Conservation (phyloP, 2,797 vertebrate species). For the Parambassis ranga region DNA sequence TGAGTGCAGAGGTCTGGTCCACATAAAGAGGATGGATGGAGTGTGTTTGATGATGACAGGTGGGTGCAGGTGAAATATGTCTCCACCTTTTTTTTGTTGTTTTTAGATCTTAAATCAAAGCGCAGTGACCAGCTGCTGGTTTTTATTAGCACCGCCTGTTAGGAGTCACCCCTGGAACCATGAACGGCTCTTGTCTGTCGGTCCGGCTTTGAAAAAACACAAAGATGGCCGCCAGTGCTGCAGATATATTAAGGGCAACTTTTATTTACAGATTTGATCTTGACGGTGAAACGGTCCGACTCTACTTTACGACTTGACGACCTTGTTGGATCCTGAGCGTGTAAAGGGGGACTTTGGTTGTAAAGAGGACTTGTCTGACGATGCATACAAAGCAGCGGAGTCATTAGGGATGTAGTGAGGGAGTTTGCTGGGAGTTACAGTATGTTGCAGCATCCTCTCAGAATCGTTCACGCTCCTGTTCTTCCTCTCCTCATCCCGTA, state of each 20-base stretch:
- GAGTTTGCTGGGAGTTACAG: slow-evolving; percentile 40
- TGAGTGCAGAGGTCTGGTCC: slow-evolving; percentile 4
- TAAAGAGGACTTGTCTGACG: slow-evolving; percentile 11
- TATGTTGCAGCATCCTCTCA: slow-evolving; percentile 58
- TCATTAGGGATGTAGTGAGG: slow-evolving; percentile 22
- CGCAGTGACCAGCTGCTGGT: slow-evolving; percentile 30
- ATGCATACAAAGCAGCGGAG: slow-evolving; percentile 17
- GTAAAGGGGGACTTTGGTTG: not conserved
- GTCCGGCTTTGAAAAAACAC: too few relatives aligned
- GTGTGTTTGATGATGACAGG: slow-evolving; percentile 20
- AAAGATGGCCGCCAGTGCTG: too few relatives aligned
- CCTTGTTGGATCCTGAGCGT: slow-evolving; percentile 5
- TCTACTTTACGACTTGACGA: not conserved
- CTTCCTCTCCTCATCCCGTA: slow-evolving; percentile 3
- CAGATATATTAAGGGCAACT: not conserved
- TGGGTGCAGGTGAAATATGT: not conserved
- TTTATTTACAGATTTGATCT: not conserved
- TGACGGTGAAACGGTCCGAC: not conserved
- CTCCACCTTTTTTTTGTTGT: not conserved
- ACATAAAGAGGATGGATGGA: slow-evolving; percentile 7
- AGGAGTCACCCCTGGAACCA: slow-evolving; percentile 10
- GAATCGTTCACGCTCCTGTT: slow-evolving; percentile 34
- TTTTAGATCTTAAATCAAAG: slow-evolving; percentile 2
- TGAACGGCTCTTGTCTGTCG: slow-evolving; percentile 26
- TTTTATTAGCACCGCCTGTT: slow-evolving; percentile 44